A percentile compares a stretch with the other conserved stretches of the same genome.
phyloP scores from a whole-genome alignment of 1,140 invertebrate species.

The Ylistrum balloti region DNA sequence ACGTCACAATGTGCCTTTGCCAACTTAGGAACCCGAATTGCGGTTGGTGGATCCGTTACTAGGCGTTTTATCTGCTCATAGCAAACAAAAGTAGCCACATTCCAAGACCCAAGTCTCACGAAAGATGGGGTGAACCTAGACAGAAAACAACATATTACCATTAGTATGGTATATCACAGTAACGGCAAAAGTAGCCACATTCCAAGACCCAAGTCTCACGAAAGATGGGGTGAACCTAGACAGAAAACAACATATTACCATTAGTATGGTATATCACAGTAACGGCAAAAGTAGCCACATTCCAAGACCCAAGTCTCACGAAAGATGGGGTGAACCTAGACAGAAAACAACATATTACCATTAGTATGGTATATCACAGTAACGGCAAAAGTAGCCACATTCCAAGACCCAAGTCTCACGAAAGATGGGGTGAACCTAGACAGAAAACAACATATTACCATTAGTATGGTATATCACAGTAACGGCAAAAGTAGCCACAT shows the following conservation, averaged over 20 bases:
- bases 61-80: constrained; percentile 88
- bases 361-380: not conserved
- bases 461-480: not conserved
- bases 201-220: constrained; percentile 88
- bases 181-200: constrained; percentile 87
- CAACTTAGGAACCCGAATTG: not conserved
- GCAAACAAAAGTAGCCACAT: constrained; percentile 88
- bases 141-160: constrained; percentile 71
- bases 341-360: constrained; percentile 71
- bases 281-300: constrained; percentile 87
- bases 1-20: constrained; percentile 14
- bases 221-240: constrained; percentile 88
- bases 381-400: constrained; percentile 87
- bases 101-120: constrained; percentile 88
- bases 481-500: constrained; percentile 82
- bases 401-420: constrained; percentile 88
- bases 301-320: constrained; percentile 88
- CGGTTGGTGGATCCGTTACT: not conserved
- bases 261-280: not conserved
- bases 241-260: constrained; percentile 71
- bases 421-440: constrained; percentile 88
- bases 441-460: constrained; percentile 71
- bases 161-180: not conserved
- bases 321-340: constrained; percentile 88
- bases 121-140: constrained; percentile 88